These are phyloP conservation scores for Cryptotis parvus DNA, from an alignment of 2,113 vertebrate genomes.

Conservation along the genomic window DNA sequence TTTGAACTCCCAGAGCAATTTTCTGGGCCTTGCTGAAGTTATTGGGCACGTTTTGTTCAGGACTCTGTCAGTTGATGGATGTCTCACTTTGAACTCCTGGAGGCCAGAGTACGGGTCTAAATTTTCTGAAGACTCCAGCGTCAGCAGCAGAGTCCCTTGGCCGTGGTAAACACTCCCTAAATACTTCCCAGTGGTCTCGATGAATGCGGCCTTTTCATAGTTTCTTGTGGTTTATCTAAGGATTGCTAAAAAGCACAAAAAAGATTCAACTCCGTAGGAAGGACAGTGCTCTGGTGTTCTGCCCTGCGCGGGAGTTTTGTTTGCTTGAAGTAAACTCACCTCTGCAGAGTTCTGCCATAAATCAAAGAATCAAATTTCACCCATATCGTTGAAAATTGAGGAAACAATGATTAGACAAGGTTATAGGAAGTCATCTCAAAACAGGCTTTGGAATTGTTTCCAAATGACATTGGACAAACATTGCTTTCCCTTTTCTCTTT, in stretches of 20 bases:
- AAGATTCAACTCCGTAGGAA: not conserved
- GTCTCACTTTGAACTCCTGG: not conserved
- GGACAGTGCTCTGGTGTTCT: not conserved
- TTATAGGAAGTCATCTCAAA: constrained; percentile 43
- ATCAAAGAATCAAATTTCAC: constrained; percentile 44
- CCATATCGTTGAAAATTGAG: not conserved
- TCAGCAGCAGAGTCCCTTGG: not conserved
- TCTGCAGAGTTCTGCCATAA: not conserved
- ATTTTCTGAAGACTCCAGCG: not conserved
- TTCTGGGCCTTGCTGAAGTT: not conserved
- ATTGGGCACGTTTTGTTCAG: not conserved
- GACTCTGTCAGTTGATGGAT: not conserved
- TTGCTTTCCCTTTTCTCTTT: not conserved
- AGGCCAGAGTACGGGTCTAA: not conserved
- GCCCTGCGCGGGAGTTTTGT: not conserved
- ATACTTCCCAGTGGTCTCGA: constrained; percentile 21
- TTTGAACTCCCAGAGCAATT: not conserved
- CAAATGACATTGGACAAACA: not conserved
- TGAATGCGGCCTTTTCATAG: not conserved
- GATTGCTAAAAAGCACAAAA: not conserved
- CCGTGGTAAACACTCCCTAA: not conserved
- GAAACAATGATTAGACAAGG: constrained; percentile 17
- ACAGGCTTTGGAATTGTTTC: constrained; percentile 28
- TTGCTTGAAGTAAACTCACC: not conserved
- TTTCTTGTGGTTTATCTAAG: constrained; percentile 12